Conservation (phyloP, 2,888 invertebrate species). For the Cerastis rubricosa region DNA sequence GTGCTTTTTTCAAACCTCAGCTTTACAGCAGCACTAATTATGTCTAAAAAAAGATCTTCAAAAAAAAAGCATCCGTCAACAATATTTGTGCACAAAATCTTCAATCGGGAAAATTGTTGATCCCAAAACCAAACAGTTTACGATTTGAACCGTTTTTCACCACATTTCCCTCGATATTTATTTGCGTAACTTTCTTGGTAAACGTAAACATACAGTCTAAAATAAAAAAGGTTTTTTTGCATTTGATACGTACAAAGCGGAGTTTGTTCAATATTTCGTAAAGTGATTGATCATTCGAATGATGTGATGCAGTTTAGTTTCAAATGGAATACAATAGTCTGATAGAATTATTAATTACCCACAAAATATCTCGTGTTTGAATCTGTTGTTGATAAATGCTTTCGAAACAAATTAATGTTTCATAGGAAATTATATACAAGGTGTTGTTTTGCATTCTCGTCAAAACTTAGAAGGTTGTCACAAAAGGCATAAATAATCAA, state of each 20-base stretch:
- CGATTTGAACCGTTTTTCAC: conserved; percentile 11
- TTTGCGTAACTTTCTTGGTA: conserved; percentile 10
- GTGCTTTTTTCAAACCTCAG: neutral
- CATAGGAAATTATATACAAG: neutral
- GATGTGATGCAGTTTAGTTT: conserved; percentile 8
- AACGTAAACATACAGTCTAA: conserved; percentile 25
- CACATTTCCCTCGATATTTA: conserved; percentile 20
- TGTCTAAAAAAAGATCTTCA: neutral
- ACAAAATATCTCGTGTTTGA: neutral
- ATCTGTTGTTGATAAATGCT: neutral
- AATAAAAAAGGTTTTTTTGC: conserved; percentile 6
- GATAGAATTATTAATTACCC: conserved; percentile 10
- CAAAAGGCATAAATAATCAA: too few species aligned
- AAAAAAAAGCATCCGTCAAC: neutral
- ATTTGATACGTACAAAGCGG: conserved; percentile 6
- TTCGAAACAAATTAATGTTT: neutral
- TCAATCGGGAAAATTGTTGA: conserved; percentile 19
- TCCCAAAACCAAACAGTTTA: conserved; percentile 27
- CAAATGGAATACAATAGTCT: neutral
- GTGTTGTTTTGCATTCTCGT: too few species aligned
- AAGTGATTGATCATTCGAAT: neutral
- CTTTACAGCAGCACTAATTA: neutral
- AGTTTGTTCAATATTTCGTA: conserved; percentile 14
- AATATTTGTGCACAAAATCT: conserved; percentile 18
- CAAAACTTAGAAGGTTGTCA: too few species aligned